These are phyloP conservation scores for Trichacis sp. DNA, from an alignment of 2,888 invertebrate species.

Conservation along the genomic window DNA sequence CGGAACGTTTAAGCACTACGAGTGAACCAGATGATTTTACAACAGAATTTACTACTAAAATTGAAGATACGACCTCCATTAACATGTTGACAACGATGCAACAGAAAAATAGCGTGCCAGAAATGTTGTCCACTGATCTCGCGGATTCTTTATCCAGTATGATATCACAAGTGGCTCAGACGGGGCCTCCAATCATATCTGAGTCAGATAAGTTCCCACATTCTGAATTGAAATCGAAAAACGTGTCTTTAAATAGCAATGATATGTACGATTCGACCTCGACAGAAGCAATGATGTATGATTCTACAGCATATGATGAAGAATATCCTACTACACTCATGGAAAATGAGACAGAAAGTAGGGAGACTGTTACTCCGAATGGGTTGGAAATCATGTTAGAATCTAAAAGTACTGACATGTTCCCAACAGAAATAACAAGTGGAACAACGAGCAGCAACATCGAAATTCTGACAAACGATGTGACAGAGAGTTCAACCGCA, in stretches of 20 bases:
- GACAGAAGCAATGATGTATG: not conserved
- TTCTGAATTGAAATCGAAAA: conserved; percentile 38
- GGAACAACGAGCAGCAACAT: not conserved
- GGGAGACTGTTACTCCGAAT: conserved; percentile 4
- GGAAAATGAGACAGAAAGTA: not conserved
- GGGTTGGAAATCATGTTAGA: conserved; percentile 4
- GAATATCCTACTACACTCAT: conserved; percentile 15
- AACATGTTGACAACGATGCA: conserved; percentile 19
- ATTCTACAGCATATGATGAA: conserved; percentile 3
- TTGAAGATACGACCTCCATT: conserved; percentile 19
- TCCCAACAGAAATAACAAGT: conserved; percentile 1
- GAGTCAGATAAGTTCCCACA: conserved; percentile 34
- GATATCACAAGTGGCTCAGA: conserved; percentile 58
- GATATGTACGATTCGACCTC: conserved; percentile 27
- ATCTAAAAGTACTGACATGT: conserved; percentile 9
- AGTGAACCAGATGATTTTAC: conserved; percentile 8
- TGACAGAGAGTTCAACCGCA: conserved; percentile 1
- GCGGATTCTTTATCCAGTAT: conserved; percentile 58
- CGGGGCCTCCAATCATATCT: conserved; percentile 46
- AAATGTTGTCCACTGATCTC: conserved; percentile 52
- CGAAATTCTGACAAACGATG: conserved; percentile 11
- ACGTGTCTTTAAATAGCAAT: conserved; percentile 33
- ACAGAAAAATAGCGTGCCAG: conserved; percentile 23
- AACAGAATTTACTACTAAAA: not conserved
- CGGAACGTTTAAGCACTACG: not conserved